Evolutionary conservation across 2,113 vertebrate species (phyloP), one percentile per base, ranked within the genome.

Genomic region (Platichthys stellatus): DNA sequence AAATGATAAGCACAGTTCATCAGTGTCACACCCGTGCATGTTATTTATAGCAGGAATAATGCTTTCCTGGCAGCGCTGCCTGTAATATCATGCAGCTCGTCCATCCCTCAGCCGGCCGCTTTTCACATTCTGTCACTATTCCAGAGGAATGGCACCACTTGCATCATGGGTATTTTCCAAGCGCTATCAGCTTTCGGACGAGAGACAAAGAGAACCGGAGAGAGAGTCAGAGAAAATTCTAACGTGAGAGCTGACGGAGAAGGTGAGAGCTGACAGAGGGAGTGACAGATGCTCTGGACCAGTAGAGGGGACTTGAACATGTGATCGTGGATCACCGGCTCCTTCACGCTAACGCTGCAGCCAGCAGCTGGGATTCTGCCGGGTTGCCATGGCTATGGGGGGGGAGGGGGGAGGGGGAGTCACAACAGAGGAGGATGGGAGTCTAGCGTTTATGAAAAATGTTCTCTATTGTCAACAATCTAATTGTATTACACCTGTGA

Each of bases 311-410:
- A 85, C 67, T 26, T 35, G 53, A 77, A 78, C 81, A 81, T 77
- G 87, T 89, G 89, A 93, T 81, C 86, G 84, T 82, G 71, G 84
- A 91, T 86, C 62, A 35, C 49, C 72, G 65, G 81, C 74, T 63
- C 53, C 81, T 88, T 82, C 66, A 53, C 18, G 21, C 70, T 58
- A 79, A 69, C 2, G 45, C 74, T 12, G 77, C 69, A 74, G 75
- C 12, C 24, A 84, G 74, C 70, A 74, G 76, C 76, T 75, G 76
- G 76, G 79, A 76, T 84, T 88, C 53, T 31, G 71, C 67, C 60
- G 26, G 49, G 89, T 93, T 90, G 61, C 91, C 89, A 92, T 92
- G 87, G 88, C 54, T 84, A 94, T 86, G 43, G 56, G 54, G 80
- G 74, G 82, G 56, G 62, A 17, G 54, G 80, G 74, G 82, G 24